Percentiles rank a stretch among this genome's conserved stretches.
phyloP scores from a whole-genome alignment of 1,140 invertebrate species.

The Atta cephalotes region DNA sequence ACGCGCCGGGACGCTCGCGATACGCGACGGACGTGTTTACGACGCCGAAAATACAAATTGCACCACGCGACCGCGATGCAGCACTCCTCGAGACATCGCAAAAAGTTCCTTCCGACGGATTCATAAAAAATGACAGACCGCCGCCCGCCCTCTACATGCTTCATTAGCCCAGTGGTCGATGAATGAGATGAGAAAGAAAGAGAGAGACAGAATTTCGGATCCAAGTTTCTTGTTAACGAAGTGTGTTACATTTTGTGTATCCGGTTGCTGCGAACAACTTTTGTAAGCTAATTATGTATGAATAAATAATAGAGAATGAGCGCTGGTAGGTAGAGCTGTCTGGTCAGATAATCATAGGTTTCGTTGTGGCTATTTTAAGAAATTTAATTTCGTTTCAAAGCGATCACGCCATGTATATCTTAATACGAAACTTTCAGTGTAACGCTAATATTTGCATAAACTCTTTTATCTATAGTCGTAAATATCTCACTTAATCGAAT shows the following conservation, averaged over 20 bases:
- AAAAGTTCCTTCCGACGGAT: constrained; percentile 53
- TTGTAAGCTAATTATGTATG: constrained; percentile 29
- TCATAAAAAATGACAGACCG: constrained; percentile 62
- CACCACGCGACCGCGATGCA: constrained; percentile 39
- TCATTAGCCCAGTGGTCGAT: constrained; percentile 66
- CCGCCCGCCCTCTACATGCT: constrained; percentile 49
- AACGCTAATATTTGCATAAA: constrained; percentile 36
- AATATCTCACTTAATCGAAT: background rate
- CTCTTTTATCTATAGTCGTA: background rate
- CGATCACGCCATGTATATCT: background rate
- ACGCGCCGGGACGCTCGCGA: constrained; percentile 75
- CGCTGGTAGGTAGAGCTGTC: constrained; percentile 12
- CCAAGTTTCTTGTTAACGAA: constrained; percentile 71
- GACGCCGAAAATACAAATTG: constrained; percentile 84
- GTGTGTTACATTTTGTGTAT: constrained; percentile 38
- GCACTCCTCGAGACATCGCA: constrained; percentile 42
- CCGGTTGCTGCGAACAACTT: constrained; percentile 49
- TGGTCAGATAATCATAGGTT: constrained; percentile 43
- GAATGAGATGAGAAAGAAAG: constrained; percentile 21
- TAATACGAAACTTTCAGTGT: constrained; percentile 14
- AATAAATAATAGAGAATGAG: constrained; percentile 42
- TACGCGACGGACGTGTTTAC: constrained; percentile 81
- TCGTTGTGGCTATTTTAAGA: constrained; percentile 33
- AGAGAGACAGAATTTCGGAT: constrained; percentile 45
- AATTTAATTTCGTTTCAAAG: constrained; percentile 17